Conservation (phyloP, 2,888 invertebrate genomes). For the Lathronympha strigana region DNA sequence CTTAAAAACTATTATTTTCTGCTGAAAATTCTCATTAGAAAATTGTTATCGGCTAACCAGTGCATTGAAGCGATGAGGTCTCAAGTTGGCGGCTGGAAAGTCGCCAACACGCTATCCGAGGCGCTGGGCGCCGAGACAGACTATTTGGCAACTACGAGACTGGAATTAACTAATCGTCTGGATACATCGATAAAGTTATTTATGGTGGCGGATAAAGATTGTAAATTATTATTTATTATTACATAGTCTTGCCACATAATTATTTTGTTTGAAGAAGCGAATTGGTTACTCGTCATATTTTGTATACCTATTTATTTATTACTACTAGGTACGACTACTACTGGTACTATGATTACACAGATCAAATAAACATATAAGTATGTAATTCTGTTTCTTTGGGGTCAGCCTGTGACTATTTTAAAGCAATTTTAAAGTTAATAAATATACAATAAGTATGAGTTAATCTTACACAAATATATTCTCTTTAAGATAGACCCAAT, state of each 20-base stretch:
- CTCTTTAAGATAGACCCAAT: too few species aligned
- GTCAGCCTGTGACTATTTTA: too few species aligned
- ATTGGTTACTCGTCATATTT: too few species aligned
- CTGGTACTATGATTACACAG: too few species aligned
- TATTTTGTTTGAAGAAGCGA: neutral
- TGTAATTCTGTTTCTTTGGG: too few species aligned
- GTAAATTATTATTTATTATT: neutral
- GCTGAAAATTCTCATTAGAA: constrained; percentile 34
- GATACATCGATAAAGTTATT: constrained; percentile 40
- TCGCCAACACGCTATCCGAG: constrained; percentile 40
- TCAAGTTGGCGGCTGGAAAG: constrained; percentile 30
- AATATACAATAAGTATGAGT: too few species aligned
- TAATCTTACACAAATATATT: too few species aligned
- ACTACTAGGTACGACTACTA: too few species aligned
- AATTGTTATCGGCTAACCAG: constrained; percentile 34
- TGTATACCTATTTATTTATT: too few species aligned
- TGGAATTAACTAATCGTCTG: constrained; percentile 42
- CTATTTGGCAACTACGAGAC: constrained; percentile 37
- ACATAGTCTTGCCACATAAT: neutral
- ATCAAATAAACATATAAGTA: too few species aligned
- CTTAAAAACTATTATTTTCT: neutral
- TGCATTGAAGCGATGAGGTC: constrained; percentile 32
- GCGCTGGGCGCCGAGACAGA: constrained; percentile 27
- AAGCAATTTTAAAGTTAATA: too few species aligned
- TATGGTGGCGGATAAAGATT: constrained; percentile 19